phyloP scores from a whole-genome alignment of 2,888 invertebrate species.

The Xestia ashworthii region DNA sequence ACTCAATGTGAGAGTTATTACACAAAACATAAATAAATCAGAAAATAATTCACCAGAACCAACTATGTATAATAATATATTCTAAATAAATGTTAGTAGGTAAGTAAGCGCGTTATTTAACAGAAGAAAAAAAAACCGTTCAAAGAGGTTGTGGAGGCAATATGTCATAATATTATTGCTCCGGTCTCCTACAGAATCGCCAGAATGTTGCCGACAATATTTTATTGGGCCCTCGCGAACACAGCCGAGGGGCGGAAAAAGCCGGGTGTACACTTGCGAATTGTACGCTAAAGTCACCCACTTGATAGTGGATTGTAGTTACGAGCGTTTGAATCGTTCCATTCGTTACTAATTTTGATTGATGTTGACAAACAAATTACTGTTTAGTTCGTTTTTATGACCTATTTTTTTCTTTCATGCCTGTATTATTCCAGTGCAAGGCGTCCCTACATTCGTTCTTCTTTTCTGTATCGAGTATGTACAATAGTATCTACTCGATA shows the following conservation, averaged over 20 bases:
- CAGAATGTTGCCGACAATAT: constrained; percentile 85
- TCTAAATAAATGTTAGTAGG: constrained; percentile 55
- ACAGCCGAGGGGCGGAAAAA: constrained; percentile 73
- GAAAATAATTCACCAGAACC: constrained; percentile 27
- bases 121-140: constrained; percentile 74
- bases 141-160: constrained; percentile 83
- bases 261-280: constrained; percentile 71
- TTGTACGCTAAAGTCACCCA: constrained; percentile 46
- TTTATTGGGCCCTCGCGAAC: constrained; percentile 83
- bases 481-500: not conserved
- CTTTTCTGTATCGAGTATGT: not conserved
- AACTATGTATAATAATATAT: not conserved
- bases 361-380: not conserved
- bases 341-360: constrained; percentile 23
- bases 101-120: constrained; percentile 56
- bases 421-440: not conserved
- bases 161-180: constrained; percentile 90
- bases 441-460: not conserved
- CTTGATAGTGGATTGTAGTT: constrained; percentile 35
- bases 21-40: constrained; percentile 1
- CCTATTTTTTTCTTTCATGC: not conserved
- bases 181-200: constrained; percentile 84
- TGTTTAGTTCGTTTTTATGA: not conserved
- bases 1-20: not conserved
- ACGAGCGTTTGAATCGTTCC: constrained; percentile 5